Conservation (phyloP, 2,888 invertebrate genomes). For the Hedya salicella region DNA sequence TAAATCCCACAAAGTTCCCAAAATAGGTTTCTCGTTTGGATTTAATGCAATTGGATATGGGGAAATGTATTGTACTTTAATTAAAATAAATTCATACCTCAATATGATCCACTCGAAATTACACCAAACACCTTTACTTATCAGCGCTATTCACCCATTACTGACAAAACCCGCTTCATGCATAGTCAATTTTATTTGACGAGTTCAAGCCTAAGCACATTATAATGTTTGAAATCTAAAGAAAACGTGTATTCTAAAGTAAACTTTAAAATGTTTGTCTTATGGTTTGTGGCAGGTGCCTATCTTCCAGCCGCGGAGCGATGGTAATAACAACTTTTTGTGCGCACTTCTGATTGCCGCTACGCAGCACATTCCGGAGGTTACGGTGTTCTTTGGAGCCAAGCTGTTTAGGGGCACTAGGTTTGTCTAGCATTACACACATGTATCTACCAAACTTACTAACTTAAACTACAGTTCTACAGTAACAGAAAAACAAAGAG, state of each 20-base stretch:
- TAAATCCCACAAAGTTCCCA: too few species aligned
- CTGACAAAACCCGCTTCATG: slow-evolving; percentile 6
- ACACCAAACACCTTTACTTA: slow-evolving; percentile 11
- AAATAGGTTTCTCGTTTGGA: too few species aligned
- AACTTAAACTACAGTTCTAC: too few species aligned
- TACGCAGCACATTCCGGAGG: slow-evolving; percentile 95
- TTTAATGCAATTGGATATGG: too few species aligned
- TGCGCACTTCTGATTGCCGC: slow-evolving; percentile 96
- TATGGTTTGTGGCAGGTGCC: slow-evolving; percentile 87
- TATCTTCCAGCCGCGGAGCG: slow-evolving; percentile 96
- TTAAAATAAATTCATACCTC: slow-evolving; percentile 13
- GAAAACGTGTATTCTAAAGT: neutral
- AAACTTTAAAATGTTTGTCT: neutral
- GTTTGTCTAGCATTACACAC: slow-evolving; percentile 49
- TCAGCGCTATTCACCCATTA: slow-evolving; percentile 10
- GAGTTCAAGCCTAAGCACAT: slow-evolving; percentile 8
- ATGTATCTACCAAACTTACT: too few species aligned
- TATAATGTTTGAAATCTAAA: slow-evolving; percentile 11
- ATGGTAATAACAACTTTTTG: slow-evolving; percentile 96
- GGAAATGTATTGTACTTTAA: neutral
- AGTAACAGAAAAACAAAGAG: too few species aligned
- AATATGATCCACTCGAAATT: neutral
- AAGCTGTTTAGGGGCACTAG: slow-evolving; percentile 94
- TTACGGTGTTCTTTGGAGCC: slow-evolving; percentile 95
- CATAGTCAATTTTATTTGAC: slow-evolving; percentile 12